Evolutionary conservation across 2,888 invertebrate species (phyloP).

Genomic region (Steromphala cineraria): DNA sequence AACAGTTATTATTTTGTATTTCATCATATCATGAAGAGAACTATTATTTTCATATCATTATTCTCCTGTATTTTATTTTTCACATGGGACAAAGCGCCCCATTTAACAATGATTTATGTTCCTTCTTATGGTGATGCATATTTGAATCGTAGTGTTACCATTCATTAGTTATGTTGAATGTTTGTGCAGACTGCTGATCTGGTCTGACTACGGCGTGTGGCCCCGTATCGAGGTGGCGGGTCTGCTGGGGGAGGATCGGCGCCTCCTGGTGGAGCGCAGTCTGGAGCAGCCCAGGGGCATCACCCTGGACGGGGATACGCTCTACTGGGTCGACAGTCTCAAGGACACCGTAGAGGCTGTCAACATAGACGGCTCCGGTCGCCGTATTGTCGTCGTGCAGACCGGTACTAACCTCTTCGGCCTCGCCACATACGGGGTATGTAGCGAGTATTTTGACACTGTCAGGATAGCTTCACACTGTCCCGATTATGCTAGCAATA

Average conservation of each 20-base stretch:
- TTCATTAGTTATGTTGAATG: too few relatives aligned
- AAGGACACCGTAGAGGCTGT: slow-evolving; percentile 87
- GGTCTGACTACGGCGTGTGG: slow-evolving; percentile 67
- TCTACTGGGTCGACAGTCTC: slow-evolving; percentile 92
- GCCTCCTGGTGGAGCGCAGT: slow-evolving; percentile 51
- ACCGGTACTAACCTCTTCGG: slow-evolving; percentile 60
- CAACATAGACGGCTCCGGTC: slow-evolving; percentile 84
- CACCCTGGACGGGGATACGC: slow-evolving; percentile 85
- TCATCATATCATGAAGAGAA: too few relatives aligned
- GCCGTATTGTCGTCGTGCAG: slow-evolving; percentile 73
- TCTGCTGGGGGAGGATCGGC: slow-evolving; percentile 62
- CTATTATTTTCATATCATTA: too few relatives aligned
- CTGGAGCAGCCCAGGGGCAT: slow-evolving; percentile 78
- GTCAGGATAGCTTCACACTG: too few relatives aligned
- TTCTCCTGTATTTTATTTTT: too few relatives aligned
- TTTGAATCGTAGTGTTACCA: too few relatives aligned
- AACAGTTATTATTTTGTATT: too few relatives aligned
- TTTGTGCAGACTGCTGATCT: slow-evolving; percentile 63
- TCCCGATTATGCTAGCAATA: too few relatives aligned
- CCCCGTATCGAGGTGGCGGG: slow-evolving; percentile 66
- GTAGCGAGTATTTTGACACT: too few relatives aligned
- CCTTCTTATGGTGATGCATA: too few relatives aligned
- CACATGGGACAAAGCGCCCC: too few relatives aligned
- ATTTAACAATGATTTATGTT: too few relatives aligned
- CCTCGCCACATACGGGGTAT: slow-evolving; percentile 63